phyloP scores from a whole-genome alignment of 2,113 vertebrate genomes.

The Hippopotamus amphibius region DNA sequence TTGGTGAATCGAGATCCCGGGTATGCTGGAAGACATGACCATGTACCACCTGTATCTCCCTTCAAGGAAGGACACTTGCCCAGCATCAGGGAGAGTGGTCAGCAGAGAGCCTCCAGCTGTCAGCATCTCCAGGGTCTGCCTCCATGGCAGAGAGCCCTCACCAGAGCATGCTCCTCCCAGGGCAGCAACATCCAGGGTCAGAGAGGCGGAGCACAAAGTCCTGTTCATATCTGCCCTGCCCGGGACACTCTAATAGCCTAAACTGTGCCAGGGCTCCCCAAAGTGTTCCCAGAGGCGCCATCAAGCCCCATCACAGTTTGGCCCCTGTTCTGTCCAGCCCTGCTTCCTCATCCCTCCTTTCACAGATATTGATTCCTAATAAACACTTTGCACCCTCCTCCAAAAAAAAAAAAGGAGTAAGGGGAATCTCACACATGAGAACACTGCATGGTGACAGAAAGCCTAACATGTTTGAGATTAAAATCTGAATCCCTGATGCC shows the following conservation, averaged over 20 bases:
- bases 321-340: neutral
- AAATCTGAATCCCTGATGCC: conserved; percentile 46
- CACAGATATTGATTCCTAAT: neutral
- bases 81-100: neutral
- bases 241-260: neutral
- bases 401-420: neutral
- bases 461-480: conserved; percentile 13
- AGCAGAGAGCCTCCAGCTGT: neutral
- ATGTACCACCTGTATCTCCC: neutral
- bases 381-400: neutral
- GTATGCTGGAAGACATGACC: neutral
- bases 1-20: neutral
- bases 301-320: neutral
- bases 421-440: conserved; percentile 7
- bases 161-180: neutral
- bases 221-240: neutral
- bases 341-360: neutral
- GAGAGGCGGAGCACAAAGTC: neutral
- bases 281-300: neutral
- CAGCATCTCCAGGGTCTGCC: neutral
- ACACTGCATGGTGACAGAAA: conserved; percentile 7
- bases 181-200: neutral
- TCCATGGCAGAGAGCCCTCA: neutral
- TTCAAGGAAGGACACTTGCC: neutral
- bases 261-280: neutral